Conservation (phyloP, 2,797 vertebrate species). For the Catostomus latipinnis region DNA sequence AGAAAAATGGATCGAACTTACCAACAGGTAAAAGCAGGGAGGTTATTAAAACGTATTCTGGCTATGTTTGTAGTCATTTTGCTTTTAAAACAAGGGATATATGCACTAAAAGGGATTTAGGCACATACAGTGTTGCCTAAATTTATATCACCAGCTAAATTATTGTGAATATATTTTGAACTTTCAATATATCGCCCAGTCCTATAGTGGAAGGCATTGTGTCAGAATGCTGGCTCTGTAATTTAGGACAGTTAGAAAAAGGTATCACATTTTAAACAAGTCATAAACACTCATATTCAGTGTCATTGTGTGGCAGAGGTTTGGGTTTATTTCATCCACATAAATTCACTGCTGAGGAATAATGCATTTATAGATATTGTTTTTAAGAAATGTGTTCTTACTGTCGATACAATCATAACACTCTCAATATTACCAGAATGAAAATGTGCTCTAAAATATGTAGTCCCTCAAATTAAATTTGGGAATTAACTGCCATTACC, state of each 20-base stretch:
- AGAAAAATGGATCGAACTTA: too few species aligned
- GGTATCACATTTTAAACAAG: background rate
- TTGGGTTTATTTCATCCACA: background rate
- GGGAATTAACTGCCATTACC: slow-evolving; percentile 72
- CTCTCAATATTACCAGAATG: background rate
- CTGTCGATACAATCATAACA: background rate
- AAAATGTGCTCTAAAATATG: background rate
- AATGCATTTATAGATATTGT: background rate
- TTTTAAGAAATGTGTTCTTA: slow-evolving; percentile 5
- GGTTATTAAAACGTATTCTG: too few species aligned
- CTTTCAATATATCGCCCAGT: too few species aligned
- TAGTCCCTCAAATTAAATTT: slow-evolving; percentile 10
- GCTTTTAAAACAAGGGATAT: too few species aligned
- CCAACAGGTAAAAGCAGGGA: too few species aligned
- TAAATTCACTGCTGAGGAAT: background rate
- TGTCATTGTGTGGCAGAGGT: too few species aligned
- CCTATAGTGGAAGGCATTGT: background rate
- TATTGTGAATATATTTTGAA: too few species aligned
- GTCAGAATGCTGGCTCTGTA: background rate
- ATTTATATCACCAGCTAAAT: too few species aligned
- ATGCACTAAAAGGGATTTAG: too few species aligned
- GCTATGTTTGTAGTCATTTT: too few species aligned
- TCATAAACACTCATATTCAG: background rate
- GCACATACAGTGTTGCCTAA: too few species aligned
- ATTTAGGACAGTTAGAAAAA: background rate